Base-by-base conservation (phyloP, 2,888 invertebrate genomes). In the Folsomia manolachei region DNA sequence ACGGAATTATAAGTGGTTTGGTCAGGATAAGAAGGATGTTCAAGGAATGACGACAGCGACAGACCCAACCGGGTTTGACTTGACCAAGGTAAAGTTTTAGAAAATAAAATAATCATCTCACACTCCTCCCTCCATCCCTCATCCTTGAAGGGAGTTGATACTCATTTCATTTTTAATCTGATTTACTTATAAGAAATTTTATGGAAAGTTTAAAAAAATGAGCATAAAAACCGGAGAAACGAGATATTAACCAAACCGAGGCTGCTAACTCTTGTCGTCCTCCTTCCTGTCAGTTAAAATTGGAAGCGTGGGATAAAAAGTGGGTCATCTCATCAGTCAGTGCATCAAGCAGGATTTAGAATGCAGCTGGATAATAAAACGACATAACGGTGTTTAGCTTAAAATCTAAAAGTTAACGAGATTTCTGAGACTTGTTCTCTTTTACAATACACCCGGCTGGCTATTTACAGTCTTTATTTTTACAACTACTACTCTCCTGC, bases 251-350 rank as follows among this genome's bases (percentile, higher is more conserved):
- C 7, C 7, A 56, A n/a, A 19, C 7, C n/a, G 18, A 18, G 18
- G 51, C 51, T 56, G 56, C 56, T 56, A 56, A 56, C 56, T 56
- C 19, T 21, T n/a, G 56, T 56, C 56, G 56, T 56, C 56, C 39
- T 62, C 62, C 27, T 27, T 63, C 63, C 26, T 63, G 63, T 63
- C 63, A 63, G 63, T 63, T 63, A 25, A 63, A 62, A 25, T 63
- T 26, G n/a, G 21, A 25, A n/a, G 63, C n/a, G 27, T 18, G n/a
- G 63, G 27, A n/a, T 63, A 63, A 63, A 63, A 63, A 63, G 63
- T 63, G 63, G 63, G 63, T 63, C 63, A 63, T 27, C 23, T 14
- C n/a, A n/a, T n/a, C n/a, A n/a, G n/a, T n/a, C n/a, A n/a, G n/a
- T n/a, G n/a, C n/a, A n/a, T n/a, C n/a, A n/a, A n/a, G n/a, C n/a